phyloP scores from a whole-genome alignment of 2,888 invertebrate genomes.

The Euplexia lucipara region DNA sequence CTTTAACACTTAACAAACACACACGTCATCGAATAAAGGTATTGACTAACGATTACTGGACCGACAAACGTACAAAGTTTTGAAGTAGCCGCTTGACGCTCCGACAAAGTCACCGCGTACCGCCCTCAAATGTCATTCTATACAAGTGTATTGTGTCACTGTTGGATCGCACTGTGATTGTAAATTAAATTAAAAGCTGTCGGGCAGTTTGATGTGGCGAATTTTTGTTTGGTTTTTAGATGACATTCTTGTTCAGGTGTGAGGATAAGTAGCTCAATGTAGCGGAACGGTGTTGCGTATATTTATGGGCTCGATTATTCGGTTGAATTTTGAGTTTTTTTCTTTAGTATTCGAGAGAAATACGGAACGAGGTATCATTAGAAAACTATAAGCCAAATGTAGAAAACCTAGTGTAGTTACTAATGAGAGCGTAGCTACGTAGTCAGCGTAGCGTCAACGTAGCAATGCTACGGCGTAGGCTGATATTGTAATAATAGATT shows the following conservation, averaged over 20 bases:
- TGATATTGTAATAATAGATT: too few relatives aligned
- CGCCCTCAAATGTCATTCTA: constrained; percentile 69
- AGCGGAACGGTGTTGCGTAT: constrained; percentile 48
- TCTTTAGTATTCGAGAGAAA: constrained; percentile 3
- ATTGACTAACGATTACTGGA: constrained; percentile 61
- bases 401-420: not conserved
- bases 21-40: constrained; percentile 68
- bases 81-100: constrained; percentile 63
- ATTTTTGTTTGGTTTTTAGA: constrained; percentile 84
- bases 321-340: constrained; percentile 23
- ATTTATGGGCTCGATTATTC: constrained; percentile 35
- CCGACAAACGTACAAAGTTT: constrained; percentile 67
- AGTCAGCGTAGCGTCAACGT: too few relatives aligned
- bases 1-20: constrained; percentile 69
- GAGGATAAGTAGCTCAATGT: constrained; percentile 30
- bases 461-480: too few relatives aligned
- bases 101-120: constrained; percentile 73
- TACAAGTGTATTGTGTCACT: constrained; percentile 49
- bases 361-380: not conserved
- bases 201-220: constrained; percentile 87
- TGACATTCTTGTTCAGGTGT: constrained; percentile 64
- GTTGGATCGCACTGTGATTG: constrained; percentile 56
- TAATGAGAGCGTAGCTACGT: too few relatives aligned
- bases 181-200: constrained; percentile 77
- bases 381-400: too few relatives aligned